These are phyloP conservation scores for Acanthochromis polyacanthus DNA, from an alignment of 2,113 vertebrate species.

Conservation along the genomic window DNA sequence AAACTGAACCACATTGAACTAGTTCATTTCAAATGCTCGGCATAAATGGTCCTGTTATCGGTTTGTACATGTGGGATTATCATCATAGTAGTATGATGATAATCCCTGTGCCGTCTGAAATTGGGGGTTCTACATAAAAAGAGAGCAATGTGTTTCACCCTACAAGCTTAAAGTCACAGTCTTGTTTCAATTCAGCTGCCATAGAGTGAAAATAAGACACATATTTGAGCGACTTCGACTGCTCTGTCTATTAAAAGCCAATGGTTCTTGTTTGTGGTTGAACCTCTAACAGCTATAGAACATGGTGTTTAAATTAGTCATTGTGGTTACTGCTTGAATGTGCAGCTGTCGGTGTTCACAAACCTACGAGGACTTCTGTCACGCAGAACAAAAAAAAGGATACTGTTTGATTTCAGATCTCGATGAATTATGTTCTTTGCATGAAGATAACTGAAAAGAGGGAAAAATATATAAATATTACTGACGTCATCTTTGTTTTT, in stretches of 20 bases:
- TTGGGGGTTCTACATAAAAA: no score
- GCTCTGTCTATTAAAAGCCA: background rate
- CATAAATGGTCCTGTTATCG: no score
- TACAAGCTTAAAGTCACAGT: no score
- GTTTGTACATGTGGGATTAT: no score
- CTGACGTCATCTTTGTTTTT: background rate
- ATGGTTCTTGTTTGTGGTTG: conserved; percentile 1
- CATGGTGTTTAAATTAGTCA: background rate
- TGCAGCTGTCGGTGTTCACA: background rate
- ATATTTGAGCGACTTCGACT: background rate
- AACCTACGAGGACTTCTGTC: background rate
- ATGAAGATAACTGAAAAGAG: conserved; percentile 89
- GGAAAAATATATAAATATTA: background rate
- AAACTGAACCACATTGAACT: background rate
- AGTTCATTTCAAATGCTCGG: background rate
- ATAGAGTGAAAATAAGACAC: no score
- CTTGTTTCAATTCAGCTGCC: no score
- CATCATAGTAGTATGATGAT: no score
- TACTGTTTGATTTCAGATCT: conserved; percentile 97
- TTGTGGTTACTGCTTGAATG: background rate
- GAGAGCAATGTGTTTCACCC: no score
- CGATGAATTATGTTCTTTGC: conserved; percentile 96
- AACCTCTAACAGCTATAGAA: background rate
- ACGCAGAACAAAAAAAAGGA: conserved; percentile 77
- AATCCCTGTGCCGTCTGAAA: no score